Base-by-base conservation (phyloP, 2,113 vertebrate species). In the Erythrolamprus reginae region DNA sequence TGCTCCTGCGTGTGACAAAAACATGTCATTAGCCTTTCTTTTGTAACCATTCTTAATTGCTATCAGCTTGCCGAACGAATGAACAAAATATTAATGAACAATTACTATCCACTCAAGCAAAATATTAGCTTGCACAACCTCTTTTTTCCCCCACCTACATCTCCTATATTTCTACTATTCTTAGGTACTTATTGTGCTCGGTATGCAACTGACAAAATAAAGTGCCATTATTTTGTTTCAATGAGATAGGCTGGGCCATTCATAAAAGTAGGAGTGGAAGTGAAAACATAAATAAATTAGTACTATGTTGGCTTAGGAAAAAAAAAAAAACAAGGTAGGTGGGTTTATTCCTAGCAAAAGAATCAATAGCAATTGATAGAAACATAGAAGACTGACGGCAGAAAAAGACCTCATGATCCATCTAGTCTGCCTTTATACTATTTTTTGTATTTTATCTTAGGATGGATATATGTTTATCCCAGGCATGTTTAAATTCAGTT, bases 11-110 rank as follows among this genome's bases (percentile, higher is more conserved):
- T 33, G 10, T 56, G 88, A 94, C 88, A 94, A 90, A 91, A 93
- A 93, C 84, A 91, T 89, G 89, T 77, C 48, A 95, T 96, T 95
- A 94, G 87, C 4, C 10, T 93, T 94, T 92, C 89, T 77, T 93
- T 95, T 94, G 93, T 90, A 94, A 88, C 70, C 45, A 92, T 91
- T 93, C 84, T 93, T 94, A 95, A 96, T 94, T 94, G 28, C 87
- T 94, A 89, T 51, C 93, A 93, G 45, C 47, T 93, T 93, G 90
- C 87, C 92, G 89, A 94, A 90, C 91, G 93, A 94, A 77, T n/a
- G 82, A 85, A 85, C 47, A 93, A 95, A 95, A 94, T 94, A 93
- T 92, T 93, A 95, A 88, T 87, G 92, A 95, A 94, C 87, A 83
- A 94, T 93, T 91, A 89, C 61, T 90, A 87, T 90, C 84, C 55